Evolutionary conservation across 2,113 vertebrate species (phyloP).

Genomic region (Origma solitaria): DNA sequence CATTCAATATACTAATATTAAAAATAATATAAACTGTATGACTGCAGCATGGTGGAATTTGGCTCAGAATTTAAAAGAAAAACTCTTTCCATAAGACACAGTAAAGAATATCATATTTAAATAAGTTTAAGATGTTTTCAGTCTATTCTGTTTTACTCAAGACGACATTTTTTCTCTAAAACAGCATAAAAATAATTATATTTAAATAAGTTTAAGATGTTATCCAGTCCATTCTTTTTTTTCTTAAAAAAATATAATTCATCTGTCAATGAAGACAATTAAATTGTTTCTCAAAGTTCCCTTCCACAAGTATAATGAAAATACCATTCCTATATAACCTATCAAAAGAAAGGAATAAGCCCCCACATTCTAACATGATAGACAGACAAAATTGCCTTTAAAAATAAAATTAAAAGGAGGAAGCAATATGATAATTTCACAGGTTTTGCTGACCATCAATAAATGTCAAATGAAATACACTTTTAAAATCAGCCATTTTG

Average conservation of each 20-base stretch:
- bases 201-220: constrained; percentile 48
- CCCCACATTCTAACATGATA: neutral
- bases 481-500: neutral
- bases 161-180: neutral
- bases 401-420: neutral
- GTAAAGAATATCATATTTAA: constrained; percentile 17
- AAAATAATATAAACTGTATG: neutral
- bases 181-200: neutral
- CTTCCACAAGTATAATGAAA: neutral
- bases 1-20: neutral
- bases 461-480: neutral
- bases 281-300: neutral
- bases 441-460: neutral
- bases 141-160: neutral
- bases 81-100: neutral
- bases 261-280: constrained; percentile 9
- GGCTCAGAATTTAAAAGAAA: neutral
- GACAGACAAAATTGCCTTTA: neutral
- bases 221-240: neutral
- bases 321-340: neutral
- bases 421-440: neutral
- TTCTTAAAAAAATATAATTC: neutral
- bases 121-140: constrained; percentile 42
- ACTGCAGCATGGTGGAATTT: neutral
- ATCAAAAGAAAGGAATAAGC: neutral